Evolutionary conservation across 1,140 invertebrate genomes (phyloP).

Genomic region (Kradibia gibbosae): DNA sequence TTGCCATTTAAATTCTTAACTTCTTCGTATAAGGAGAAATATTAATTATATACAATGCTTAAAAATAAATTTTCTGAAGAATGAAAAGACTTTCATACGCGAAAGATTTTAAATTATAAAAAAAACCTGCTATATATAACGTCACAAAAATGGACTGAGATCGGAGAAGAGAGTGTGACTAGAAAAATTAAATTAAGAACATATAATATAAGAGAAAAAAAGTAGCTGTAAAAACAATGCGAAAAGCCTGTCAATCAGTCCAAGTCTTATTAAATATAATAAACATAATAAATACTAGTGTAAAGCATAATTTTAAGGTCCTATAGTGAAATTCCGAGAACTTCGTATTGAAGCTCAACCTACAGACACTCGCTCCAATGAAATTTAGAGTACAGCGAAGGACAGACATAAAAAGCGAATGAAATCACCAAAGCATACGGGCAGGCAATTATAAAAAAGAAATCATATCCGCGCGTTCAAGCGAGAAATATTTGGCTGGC

Average conservation of each 20-base stretch:
- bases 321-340: neutral
- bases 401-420: neutral
- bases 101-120: neutral
- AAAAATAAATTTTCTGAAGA: neutral
- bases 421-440: neutral
- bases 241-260: neutral
- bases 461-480: constrained; percentile 7
- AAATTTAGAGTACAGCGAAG: neutral
- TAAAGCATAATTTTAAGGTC: neutral
- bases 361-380: neutral
- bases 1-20: too few relatives aligned
- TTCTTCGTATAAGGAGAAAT: too few relatives aligned
- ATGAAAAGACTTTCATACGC: neutral
- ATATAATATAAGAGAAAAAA: neutral
- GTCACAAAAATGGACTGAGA: neutral
- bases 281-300: neutral
- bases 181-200: neutral
- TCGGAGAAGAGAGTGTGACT: neutral
- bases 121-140: neutral
- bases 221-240: neutral
- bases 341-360: neutral
- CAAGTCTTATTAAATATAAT: neutral
- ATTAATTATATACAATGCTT: too few relatives aligned
- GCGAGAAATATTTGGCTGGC: constrained; percentile 36
- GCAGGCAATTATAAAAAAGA: constrained; percentile 30